Conservation (phyloP, 2,113 vertebrate genomes). For the Mus pahari region DNA sequence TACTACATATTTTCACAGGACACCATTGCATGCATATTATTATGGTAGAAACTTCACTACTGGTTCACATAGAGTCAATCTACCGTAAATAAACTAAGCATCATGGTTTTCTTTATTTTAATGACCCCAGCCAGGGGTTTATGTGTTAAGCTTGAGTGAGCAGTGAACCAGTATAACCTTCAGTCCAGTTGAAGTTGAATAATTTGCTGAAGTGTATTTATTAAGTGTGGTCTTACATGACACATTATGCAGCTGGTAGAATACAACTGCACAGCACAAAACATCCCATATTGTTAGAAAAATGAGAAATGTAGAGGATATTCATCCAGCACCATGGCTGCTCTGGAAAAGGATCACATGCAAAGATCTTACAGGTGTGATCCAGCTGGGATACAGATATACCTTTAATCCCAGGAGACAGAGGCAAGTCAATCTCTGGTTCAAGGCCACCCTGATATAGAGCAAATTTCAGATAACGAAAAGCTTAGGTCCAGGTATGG, state of each 20-base stretch:
- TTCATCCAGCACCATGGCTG: no score
- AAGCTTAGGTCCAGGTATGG: no score
- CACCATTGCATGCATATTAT: conserved; percentile 94
- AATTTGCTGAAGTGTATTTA: conserved; percentile 93
- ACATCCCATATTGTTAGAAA: conserved; percentile 92
- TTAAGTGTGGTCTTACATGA: conserved; percentile 86
- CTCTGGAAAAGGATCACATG: no score
- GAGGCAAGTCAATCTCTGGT: no score
- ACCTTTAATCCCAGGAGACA: no score
- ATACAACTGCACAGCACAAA: conserved; percentile 91
- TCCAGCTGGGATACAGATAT: no score
- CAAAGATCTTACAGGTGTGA: no score
- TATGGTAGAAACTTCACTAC: conserved; percentile 92
- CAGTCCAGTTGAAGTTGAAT: conserved; percentile 94
- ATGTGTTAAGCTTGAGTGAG: conserved; percentile 91
- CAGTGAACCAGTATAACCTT: conserved; percentile 95
- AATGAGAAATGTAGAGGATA: conserved; percentile 77
- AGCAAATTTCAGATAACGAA: no score
- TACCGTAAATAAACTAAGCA: conserved; percentile 92
- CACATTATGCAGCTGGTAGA: conserved; percentile 89
- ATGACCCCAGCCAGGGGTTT: conserved; percentile 84
- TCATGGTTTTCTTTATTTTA: conserved; percentile 88
- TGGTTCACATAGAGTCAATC: conserved; percentile 94
- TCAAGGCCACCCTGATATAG: no score
- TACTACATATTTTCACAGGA: conserved; percentile 93